Evolutionary conservation across 2,797 vertebrate genomes (phyloP), one percentile per base, ranked within the genome.

Genomic region (Bradypodion pumilum): DNA sequence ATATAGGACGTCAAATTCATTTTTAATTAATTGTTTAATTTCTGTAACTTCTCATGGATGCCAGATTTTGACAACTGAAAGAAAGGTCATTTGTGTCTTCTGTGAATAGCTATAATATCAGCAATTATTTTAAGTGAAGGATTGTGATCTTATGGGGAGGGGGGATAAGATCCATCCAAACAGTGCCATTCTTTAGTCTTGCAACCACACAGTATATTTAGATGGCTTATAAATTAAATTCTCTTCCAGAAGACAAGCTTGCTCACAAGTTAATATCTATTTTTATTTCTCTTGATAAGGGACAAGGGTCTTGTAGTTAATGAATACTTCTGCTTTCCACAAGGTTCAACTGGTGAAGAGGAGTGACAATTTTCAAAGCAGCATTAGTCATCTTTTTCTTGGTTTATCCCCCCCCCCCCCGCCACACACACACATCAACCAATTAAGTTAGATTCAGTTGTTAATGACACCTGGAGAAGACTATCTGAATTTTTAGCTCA

Each of bases 171-270:
- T 8, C 63, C 40, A 63, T n/a, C n/a, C n/a, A 78, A 65, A 78
- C 63, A 40, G 37, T 40, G n/a, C 15, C n/a, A 44, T 60, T 7
- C 74, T 15, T 63, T 42, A 78, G 75, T 62, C 62, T 78, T 44
- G 37, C 7, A 42, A 63, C 60, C 37, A 37, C 37, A 8, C 15
- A 42, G 8, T 8, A n/a, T 65, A 65, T 42, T 65, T 65, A 46
- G n/a, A 78, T 66, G 27, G 16, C 19, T 42, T 78, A n/a, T 44
- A 66, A 66, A 46, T 78, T 65, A 78, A 78, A 78, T 66, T 66
- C 8, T 27, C 62, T 35, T 78, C 42, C n/a, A 44, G 27, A n/a
- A 65, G 32, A 23, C 29, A 19, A 77, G 7, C 1, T 75, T n/a
- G 75, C 7, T 75, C 46, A 49, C 49, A 46, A 75, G 25, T 77